Percentiles rank a stretch among this genome's conserved stretches.
Conservation (phyloP, 2,888 invertebrate species). For the Ophioninae sp. region DNA sequence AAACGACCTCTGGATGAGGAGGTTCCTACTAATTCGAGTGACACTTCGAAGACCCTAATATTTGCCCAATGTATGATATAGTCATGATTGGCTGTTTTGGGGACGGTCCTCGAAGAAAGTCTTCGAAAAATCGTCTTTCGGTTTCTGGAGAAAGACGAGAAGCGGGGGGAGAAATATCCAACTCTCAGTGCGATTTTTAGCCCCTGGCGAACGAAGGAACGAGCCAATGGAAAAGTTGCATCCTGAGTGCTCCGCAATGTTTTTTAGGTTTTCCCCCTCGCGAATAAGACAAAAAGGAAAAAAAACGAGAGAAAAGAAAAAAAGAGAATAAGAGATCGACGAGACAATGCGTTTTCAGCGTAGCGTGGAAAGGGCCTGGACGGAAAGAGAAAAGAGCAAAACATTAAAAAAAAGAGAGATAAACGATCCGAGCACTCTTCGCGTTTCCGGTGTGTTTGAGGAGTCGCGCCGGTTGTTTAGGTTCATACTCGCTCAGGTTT, state of each 20-base stretch:
- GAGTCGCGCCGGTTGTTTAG: no score
- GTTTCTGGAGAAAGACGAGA: no score
- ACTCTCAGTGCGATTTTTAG: constrained; percentile 78
- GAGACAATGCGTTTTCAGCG: constrained; percentile 60
- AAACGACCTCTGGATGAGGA: no score
- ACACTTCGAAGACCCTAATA: no score
- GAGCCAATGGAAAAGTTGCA: constrained; percentile 80
- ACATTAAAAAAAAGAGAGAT: no score
- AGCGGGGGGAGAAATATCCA: constrained; percentile 62
- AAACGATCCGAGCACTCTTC: background rate
- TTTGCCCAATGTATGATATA: no score
- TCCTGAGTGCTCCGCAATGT: constrained; percentile 77
- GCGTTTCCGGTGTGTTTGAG: no score
- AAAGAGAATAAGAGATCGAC: constrained; percentile 16
- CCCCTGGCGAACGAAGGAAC: constrained; percentile 72
- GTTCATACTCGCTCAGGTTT: no score
- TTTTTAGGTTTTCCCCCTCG: constrained; percentile 70
- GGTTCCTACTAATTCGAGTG: no score
- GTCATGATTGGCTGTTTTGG: no score
- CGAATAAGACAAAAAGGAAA: constrained; percentile 67
- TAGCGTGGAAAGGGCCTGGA: constrained; percentile 30
- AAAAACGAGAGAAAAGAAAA: constrained; percentile 46
- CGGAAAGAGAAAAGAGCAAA: constrained; percentile 25
- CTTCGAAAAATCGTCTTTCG: no score
- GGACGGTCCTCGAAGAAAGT: no score